Percentiles rank a stretch among this genome's conserved stretches.
phyloP scores from a whole-genome alignment of 2,797 vertebrate genomes.

The Malacoctenus gilli region DNA sequence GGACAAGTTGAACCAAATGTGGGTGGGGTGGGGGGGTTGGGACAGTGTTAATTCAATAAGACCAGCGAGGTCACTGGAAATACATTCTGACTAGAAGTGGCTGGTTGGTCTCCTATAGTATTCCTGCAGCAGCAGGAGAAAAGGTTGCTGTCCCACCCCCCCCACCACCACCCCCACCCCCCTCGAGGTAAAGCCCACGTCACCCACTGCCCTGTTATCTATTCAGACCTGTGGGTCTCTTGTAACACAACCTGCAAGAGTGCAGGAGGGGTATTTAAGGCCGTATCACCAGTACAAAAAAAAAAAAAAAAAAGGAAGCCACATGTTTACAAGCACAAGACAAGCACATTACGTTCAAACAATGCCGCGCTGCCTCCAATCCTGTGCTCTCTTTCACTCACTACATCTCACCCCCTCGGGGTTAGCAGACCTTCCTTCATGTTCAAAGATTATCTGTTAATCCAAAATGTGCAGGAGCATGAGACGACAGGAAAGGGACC shows the following conservation, averaged over 20 bases:
- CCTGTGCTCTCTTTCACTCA: conserved; percentile 72
- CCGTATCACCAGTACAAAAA: conserved; percentile 70
- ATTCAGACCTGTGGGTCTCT: conserved; percentile 62
- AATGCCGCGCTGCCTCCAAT: conserved; percentile 77
- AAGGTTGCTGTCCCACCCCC: neutral
- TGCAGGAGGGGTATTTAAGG: conserved; percentile 59
- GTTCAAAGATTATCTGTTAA: conserved; percentile 90
- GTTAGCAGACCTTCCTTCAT: conserved; percentile 85
- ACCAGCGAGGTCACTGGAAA: conserved; percentile 21
- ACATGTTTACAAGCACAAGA: conserved; percentile 84
- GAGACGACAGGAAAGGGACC: conserved; percentile 78
- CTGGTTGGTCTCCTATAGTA: conserved; percentile 23
- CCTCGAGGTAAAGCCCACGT: conserved; percentile 9
- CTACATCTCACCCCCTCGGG: conserved; percentile 76
- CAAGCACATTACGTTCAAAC: conserved; percentile 82
- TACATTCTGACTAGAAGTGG: conserved; percentile 38
- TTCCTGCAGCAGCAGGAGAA: conserved; percentile 29
- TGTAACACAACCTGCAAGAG: conserved; percentile 69
- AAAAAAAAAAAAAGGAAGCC: conserved; percentile 17
- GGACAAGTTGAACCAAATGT: conserved; percentile 19
- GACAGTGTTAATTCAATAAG: conserved; percentile 27
- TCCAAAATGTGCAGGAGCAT: conserved; percentile 87
- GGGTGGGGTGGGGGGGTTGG: too few species aligned
- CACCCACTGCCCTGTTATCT: conserved; percentile 42
- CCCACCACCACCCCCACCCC: neutral